A percentile compares a stretch with the other conserved stretches of the same genome.
phyloP scores from a whole-genome alignment of 2,888 invertebrate species.

The Cerastoderma edule region DNA sequence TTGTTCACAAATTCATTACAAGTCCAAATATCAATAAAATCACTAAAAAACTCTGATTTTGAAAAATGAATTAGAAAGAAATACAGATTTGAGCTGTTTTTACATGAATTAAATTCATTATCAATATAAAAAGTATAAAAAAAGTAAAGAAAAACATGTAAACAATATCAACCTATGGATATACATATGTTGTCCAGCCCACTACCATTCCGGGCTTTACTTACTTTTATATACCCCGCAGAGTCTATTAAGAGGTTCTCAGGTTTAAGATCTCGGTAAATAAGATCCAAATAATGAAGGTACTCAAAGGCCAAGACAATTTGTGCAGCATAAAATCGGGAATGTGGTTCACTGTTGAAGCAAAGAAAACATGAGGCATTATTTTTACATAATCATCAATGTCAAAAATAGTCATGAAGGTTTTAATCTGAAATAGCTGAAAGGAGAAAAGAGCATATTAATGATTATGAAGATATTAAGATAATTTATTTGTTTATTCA shows the following conservation, averaged over 20 bases:
- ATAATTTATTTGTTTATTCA: no score
- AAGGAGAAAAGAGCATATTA: no score
- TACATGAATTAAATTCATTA: no score
- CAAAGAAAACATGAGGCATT: constrained; percentile 59
- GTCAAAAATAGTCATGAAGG: no score
- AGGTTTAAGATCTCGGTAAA: constrained; percentile 99
- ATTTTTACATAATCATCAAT: no score
- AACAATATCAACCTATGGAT: constrained; percentile 26
- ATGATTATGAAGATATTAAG: no score
- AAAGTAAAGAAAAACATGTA: constrained; percentile 14
- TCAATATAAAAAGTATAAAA: constrained; percentile 13
- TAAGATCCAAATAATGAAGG: constrained; percentile 99
- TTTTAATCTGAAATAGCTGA: no score
- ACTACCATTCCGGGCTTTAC: constrained; percentile 55
- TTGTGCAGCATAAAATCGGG: constrained; percentile 99
- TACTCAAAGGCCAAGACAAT: constrained; percentile 99
- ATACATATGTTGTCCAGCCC: not conserved
- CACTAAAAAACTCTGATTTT: no score
- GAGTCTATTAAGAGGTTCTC: constrained; percentile 99
- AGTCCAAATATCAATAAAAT: no score
- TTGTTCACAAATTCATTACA: no score
- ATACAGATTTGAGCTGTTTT: no score
- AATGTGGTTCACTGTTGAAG: constrained; percentile 95
- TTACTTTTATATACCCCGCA: constrained; percentile 83
- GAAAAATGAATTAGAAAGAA: no score